phyloP scores from a whole-genome alignment of 2,113 vertebrate genomes.

The Rattus norvegicus region DNA sequence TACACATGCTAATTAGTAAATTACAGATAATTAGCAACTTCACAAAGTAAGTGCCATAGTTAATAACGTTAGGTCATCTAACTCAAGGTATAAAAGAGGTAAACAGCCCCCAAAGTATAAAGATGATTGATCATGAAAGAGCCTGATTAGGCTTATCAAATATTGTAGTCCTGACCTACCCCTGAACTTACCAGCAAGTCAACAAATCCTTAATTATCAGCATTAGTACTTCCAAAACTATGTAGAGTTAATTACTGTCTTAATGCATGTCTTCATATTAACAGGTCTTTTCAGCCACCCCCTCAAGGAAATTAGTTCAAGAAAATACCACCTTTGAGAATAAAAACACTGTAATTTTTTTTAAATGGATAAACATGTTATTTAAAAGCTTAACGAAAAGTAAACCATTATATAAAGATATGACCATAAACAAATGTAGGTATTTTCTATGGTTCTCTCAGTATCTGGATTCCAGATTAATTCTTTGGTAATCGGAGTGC shows the following conservation, averaged over 20 bases:
- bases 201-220: conserved; percentile 62
- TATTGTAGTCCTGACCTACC: conserved; percentile 53
- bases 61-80: conserved; percentile 47
- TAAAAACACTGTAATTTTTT: conserved; percentile 21
- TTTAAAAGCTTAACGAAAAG: neutral
- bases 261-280: conserved; percentile 69
- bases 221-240: conserved; percentile 66
- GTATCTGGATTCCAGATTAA: neutral
- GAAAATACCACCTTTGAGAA: conserved; percentile 59
- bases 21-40: conserved; percentile 63
- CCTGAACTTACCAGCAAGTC: conserved; percentile 51
- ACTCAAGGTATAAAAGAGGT: conserved; percentile 41
- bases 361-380: conserved; percentile 16
- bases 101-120: conserved; percentile 51
- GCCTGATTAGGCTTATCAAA: conserved; percentile 49
- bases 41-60: conserved; percentile 48
- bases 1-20: conserved; percentile 58
- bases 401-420: neutral
- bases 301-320: conserved; percentile 29
- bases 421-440: neutral
- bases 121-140: conserved; percentile 42
- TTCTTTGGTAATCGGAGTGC: neutral
- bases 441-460: neutral
- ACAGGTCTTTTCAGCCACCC: conserved; percentile 26
- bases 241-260: conserved; percentile 67